A percentile compares a stretch with the other conserved stretches of the same genome.
Evolutionary conservation across 2,113 vertebrate genomes (phyloP).

Genomic region (Podarcis muralis): DNA sequence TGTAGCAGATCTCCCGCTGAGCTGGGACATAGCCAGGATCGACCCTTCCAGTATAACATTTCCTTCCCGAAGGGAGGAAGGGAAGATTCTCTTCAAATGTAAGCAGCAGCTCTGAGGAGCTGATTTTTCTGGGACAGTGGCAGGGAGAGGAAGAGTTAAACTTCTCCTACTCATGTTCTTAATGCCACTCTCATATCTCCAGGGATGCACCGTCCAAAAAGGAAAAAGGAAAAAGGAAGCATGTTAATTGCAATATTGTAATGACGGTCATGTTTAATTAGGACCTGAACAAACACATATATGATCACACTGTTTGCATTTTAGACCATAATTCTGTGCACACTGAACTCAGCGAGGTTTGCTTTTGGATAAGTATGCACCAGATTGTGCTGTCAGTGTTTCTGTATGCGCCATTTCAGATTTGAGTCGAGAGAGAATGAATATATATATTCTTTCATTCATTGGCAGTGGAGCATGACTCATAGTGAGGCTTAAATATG

Average conservation of each 20-base stretch:
- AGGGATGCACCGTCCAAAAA: background rate
- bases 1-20: too few relatives aligned
- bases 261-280: background rate
- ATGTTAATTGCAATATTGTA: background rate
- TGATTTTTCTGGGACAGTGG: background rate
- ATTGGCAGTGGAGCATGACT: background rate
- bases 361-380: background rate
- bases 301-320: background rate
- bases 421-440: background rate
- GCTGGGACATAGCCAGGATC: background rate
- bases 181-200: background rate
- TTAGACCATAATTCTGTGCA: background rate
- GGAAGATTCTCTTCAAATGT: too few relatives aligned
- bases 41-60: background rate
- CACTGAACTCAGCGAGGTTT: too few relatives aligned
- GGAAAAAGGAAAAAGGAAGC: background rate
- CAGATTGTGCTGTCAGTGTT: background rate
- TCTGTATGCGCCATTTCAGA: background rate
- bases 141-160: background rate
- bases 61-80: too few relatives aligned
- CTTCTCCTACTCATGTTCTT: background rate
- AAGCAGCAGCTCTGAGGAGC: background rate
- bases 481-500: background rate
- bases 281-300: background rate
- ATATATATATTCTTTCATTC: too few relatives aligned